Base-by-base conservation (phyloP, 1,140 invertebrate genomes). In the Brachionus paranguensis region DNA sequence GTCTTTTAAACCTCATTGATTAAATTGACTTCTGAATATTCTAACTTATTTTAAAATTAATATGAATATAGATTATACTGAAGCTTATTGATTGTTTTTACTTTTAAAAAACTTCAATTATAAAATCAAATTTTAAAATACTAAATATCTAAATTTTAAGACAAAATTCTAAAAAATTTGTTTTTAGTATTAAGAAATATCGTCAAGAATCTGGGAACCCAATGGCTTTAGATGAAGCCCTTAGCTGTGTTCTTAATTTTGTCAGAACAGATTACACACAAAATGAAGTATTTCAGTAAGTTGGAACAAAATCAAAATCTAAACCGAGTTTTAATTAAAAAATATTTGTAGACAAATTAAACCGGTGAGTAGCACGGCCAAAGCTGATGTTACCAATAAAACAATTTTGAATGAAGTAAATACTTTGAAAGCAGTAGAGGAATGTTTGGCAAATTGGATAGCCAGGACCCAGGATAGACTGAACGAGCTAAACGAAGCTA, bases 301-400 rank as follows among this genome's bases (percentile, higher is more conserved):
- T 72, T 17, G n/a, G 14, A n/a, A 20, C 7, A 55, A 55, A 55
- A 55, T n/a, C n/a, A 17, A 55, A n/a, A 55, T 17, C 7, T 41
- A 14, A 41, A 68, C 33, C n/a, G 1, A 12, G 3, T 72, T 41
- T 41, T 17, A 37, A 29, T 37, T 33, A 17, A 27, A 41, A 6
- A 41, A 65, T 17, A 43, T 68, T 87, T 86, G 7, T 87, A 88
- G 89, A 89, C 76, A 86, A 91, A 78, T 89, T 90, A 85, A 87
- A 88, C 43, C 45, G 43, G 72, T 91, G 8, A 86, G 84, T 74
- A 85, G 84, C 6, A 85, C 90, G 45, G 89, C 90, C 78, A 84
- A 86, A 12, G 86, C 87, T 2, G 33, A 68, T 33, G 27, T 12
- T 24, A 7, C n/a, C 1, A 37, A 8, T 47, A 27, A 37, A 24